Percentiles rank a stretch among this genome's conserved stretches.
phyloP scores from a whole-genome alignment of 2,888 invertebrate species.

The Pterostichus madidus region DNA sequence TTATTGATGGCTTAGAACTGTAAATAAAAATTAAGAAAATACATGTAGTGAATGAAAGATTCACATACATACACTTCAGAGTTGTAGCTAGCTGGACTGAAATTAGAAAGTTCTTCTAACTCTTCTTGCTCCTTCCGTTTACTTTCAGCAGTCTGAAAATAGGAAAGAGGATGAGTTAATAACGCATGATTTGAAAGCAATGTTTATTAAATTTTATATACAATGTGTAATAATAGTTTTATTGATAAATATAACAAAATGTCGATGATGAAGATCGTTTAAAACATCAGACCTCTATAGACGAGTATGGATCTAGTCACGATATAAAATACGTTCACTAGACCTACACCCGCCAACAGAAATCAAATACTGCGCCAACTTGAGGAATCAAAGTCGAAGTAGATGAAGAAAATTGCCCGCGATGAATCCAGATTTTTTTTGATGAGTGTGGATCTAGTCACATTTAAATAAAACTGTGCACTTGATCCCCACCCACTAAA shows the following conservation, averaged over 20 bases:
- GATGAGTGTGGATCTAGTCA: slow-evolving; percentile 96
- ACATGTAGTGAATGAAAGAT: not conserved
- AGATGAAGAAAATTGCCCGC: slow-evolving; percentile 62
- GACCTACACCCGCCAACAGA: slow-evolving; percentile 91
- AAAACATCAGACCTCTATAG: slow-evolving; percentile 81
- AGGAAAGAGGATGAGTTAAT: not conserved
- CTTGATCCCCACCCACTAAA: slow-evolving; percentile 87
- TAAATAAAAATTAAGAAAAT: slow-evolving; percentile 47
- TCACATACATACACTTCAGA: slow-evolving; percentile 34
- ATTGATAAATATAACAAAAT: not conserved
- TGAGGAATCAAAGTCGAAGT: slow-evolving; percentile 29
- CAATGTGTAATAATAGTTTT: not conserved
- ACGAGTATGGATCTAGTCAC: slow-evolving; percentile 96
- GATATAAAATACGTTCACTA: slow-evolving; percentile 83
- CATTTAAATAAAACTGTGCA: slow-evolving; percentile 80
- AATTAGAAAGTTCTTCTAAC: not conserved
- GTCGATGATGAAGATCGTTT: not conserved
- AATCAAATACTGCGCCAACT: slow-evolving; percentile 74
- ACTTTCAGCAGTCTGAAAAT: slow-evolving; percentile 14
- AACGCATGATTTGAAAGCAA: not conserved
- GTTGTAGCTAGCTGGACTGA: slow-evolving; percentile 40
- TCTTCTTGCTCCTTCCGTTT: not conserved
- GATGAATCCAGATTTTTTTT: slow-evolving; percentile 77
- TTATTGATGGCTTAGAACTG: slow-evolving; percentile 74
- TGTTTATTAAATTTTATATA: not conserved